phyloP scores from a whole-genome alignment of 1,140 invertebrate species.

The Tetraneura akinire region DNA sequence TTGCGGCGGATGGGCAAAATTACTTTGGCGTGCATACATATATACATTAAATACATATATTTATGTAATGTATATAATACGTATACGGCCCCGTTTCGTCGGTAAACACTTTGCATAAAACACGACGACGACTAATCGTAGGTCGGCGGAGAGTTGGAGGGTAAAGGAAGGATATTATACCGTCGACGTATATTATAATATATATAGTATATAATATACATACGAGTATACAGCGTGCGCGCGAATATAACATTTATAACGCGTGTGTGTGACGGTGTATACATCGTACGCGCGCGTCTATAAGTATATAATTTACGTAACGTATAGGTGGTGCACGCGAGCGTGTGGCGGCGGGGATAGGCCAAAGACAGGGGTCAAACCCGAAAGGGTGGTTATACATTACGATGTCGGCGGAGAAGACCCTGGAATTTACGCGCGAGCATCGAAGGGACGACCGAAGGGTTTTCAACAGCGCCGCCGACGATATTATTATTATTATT shows the following conservation, averaged over 20 bases:
- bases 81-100: conserved; percentile 15
- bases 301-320: neutral
- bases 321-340: neutral
- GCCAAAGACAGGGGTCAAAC: conserved; percentile 33
- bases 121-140: conserved; percentile 15
- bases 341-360: neutral
- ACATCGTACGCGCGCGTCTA: neutral
- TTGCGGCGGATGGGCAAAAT: conserved; percentile 39
- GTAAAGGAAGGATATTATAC: neutral
- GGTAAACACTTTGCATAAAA: conserved; percentile 51
- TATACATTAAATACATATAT: too few species aligned
- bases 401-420: conserved; percentile 2
- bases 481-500: too few species aligned
- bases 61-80: too few species aligned
- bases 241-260: too few species aligned
- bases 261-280: neutral
- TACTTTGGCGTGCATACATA: neutral
- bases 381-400: conserved; percentile 13
- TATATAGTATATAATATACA: too few species aligned
- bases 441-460: conserved; percentile 16
- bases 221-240: too few species aligned
- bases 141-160: neutral
- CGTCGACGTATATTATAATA: too few species aligned
- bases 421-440: conserved; percentile 25
- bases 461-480: conserved; percentile 44